These are phyloP conservation scores for Caenorhabditis sp. DNA, from an alignment of 2,888 invertebrate species.

Conservation along the genomic window DNA sequence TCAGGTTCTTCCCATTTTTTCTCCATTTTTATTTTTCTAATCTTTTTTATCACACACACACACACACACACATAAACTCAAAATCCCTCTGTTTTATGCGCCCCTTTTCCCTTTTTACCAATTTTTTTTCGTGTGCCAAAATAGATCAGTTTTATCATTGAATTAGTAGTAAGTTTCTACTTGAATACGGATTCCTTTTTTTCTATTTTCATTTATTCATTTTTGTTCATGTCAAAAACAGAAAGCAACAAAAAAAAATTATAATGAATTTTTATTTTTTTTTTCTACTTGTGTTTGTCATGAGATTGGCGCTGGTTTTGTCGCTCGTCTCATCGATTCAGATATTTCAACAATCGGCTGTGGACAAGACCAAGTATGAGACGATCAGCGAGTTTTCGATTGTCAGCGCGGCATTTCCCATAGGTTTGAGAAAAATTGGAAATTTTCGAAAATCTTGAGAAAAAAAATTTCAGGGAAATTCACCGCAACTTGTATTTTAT, in stretches of 20 bases:
- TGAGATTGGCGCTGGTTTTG: slow-evolving; percentile 51
- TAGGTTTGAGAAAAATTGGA: slow-evolving; percentile 16
- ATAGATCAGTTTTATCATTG: too few relatives aligned
- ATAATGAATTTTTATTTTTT: not conserved
- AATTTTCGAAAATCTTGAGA: not conserved
- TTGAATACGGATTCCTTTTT: not conserved
- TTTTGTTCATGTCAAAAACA: too few relatives aligned
- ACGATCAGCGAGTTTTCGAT: slow-evolving; percentile 34
- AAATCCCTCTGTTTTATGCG: too few relatives aligned
- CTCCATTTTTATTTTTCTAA: not conserved
- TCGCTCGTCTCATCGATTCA: slow-evolving; percentile 55
- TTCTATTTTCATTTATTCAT: not conserved
- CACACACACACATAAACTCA: too few relatives aligned
- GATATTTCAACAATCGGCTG: slow-evolving; percentile 51
- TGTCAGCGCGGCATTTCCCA: slow-evolving; percentile 43
- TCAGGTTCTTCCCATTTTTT: not conserved
- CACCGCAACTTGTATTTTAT: slow-evolving; percentile 38
- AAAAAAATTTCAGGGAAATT: slow-evolving; percentile 42
- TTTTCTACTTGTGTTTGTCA: slow-evolving; percentile 3
- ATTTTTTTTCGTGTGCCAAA: not conserved
- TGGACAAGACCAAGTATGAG: slow-evolving; percentile 20
- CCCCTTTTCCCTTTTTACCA: not conserved
- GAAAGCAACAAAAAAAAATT: too few relatives aligned
- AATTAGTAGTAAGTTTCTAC: not conserved
- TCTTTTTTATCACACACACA: too few relatives aligned